Evolutionary conservation across 2,888 invertebrate genomes (phyloP).

Genomic region (Caenorhabditis afra): DNA sequence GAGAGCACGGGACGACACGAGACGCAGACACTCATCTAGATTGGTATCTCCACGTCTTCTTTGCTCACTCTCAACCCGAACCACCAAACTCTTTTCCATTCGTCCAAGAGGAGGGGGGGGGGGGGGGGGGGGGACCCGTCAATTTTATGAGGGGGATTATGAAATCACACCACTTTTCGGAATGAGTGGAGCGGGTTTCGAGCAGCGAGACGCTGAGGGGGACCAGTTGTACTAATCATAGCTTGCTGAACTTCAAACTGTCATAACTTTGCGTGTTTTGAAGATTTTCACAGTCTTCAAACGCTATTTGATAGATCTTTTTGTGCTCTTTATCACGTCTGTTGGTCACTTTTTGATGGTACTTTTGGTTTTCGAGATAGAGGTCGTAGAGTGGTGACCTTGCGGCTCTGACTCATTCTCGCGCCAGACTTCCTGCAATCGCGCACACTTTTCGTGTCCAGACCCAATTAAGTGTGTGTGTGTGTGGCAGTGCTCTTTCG

Average conservation of each 20-base stretch:
- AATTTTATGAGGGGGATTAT: conserved; percentile 55
- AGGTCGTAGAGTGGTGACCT: too few species aligned
- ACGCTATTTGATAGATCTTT: too few species aligned
- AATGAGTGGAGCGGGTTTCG: conserved; percentile 13
- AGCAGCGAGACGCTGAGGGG: not conserved
- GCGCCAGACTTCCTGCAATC: too few species aligned
- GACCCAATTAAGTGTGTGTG: conserved; percentile 54
- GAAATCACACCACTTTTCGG: conserved; percentile 38
- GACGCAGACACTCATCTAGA: conserved; percentile 47
- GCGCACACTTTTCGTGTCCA: conserved; percentile 44
- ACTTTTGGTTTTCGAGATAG: too few species aligned
- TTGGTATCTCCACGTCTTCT: conserved; percentile 44
- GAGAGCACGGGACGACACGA: not conserved
- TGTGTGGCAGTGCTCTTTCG: conserved; percentile 31
- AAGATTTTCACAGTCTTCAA: too few species aligned
- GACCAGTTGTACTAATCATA: not conserved
- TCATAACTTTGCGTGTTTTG: too few species aligned
- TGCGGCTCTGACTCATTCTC: too few species aligned
- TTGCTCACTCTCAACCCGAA: conserved; percentile 40
- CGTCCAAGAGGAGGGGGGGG: not conserved
- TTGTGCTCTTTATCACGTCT: too few species aligned
- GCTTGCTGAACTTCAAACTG: too few species aligned
- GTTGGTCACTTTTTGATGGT: too few species aligned
- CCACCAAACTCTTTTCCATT: too few species aligned
- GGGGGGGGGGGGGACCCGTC: conserved; percentile 19